A percentile compares a stretch with the other conserved stretches of the same genome.
phyloP scores from a whole-genome alignment of 2,113 vertebrate species.

The Peromyscus maniculatus region DNA sequence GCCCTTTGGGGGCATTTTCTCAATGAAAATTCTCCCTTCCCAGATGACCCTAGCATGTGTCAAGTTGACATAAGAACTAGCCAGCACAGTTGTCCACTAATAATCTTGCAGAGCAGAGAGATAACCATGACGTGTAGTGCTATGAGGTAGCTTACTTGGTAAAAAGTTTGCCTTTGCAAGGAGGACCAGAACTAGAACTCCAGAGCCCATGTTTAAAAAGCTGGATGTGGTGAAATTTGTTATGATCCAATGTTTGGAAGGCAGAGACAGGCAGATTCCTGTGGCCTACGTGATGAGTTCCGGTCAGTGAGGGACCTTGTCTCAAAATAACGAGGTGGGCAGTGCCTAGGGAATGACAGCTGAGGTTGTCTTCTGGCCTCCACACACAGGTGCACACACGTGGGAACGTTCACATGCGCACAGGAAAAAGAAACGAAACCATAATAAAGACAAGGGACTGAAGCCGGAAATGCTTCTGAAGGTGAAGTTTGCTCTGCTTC shows the following conservation, averaged over 20 bases:
- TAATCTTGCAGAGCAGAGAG: not conserved
- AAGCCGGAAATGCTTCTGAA: not conserved
- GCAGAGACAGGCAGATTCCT: not conserved
- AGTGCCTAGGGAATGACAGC: not conserved
- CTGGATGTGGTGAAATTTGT: too few species aligned
- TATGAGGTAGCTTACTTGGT: too few species aligned
- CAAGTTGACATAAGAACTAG: not conserved
- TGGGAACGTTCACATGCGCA: not conserved
- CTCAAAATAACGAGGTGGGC: not conserved
- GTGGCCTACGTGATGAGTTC: not conserved
- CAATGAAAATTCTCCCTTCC: not conserved
- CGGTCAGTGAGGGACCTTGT: not conserved
- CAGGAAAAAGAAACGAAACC: not conserved
- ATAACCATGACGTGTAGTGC: not conserved
- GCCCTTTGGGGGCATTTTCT: not conserved
- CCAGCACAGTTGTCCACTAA: not conserved
- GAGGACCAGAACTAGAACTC: not conserved
- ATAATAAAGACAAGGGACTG: not conserved
- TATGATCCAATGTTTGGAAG: not conserved
- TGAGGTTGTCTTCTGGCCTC: too few species aligned
- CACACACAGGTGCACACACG: not conserved
- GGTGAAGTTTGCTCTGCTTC: not conserved
- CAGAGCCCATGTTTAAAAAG: not conserved
- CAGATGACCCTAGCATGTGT: not conserved
- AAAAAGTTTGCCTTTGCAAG: not conserved